Conservation (phyloP, 1,140 invertebrate genomes). For the Zophobas morio region DNA sequence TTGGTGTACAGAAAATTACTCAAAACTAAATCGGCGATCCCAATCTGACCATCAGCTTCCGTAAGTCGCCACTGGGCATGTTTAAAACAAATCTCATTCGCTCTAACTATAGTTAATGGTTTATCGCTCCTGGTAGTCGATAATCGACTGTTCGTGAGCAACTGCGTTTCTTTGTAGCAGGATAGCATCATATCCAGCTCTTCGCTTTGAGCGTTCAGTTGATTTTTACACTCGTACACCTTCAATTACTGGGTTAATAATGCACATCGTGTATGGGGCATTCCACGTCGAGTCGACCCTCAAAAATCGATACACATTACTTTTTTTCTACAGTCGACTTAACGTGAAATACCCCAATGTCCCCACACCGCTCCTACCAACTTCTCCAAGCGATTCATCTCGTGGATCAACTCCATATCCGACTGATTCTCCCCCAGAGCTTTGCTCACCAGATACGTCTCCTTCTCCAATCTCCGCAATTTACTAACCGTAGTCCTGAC, state of each 20-base stretch:
- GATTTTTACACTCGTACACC: slow-evolving; percentile 93
- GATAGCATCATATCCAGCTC: slow-evolving; percentile 93
- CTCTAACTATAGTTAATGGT: slow-evolving; percentile 83
- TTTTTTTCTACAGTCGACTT: too few relatives aligned
- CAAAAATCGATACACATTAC: too few relatives aligned
- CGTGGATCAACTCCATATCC: slow-evolving; percentile 74
- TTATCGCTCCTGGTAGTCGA: slow-evolving; percentile 73
- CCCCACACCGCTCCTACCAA: slow-evolving; percentile 66
- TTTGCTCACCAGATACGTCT: slow-evolving; percentile 91
- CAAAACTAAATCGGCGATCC: slow-evolving; percentile 95
- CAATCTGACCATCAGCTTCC: slow-evolving; percentile 96
- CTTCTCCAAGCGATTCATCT: slow-evolving; percentile 80
- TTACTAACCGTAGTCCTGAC: slow-evolving; percentile 87
- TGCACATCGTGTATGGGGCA: too few relatives aligned
- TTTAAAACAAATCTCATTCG: slow-evolving; percentile 98
- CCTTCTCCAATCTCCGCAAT: slow-evolving; percentile 88
- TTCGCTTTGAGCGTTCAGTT: slow-evolving; percentile 88
- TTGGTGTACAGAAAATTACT: slow-evolving; percentile 98
- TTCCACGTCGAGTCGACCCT: too few relatives aligned
- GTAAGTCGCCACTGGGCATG: slow-evolving; percentile 98
- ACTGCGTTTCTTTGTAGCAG: slow-evolving; percentile 90
- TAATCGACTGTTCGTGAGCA: slow-evolving; percentile 75
- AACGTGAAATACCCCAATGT: too few relatives aligned
- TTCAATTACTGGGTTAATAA: slow-evolving; percentile 57
- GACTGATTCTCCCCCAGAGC: slow-evolving; percentile 81